Evolutionary conservation across 1,140 invertebrate genomes (phyloP), one percentile per base, ranked within the genome.

Genomic region (Leptoteleia sp.): DNA sequence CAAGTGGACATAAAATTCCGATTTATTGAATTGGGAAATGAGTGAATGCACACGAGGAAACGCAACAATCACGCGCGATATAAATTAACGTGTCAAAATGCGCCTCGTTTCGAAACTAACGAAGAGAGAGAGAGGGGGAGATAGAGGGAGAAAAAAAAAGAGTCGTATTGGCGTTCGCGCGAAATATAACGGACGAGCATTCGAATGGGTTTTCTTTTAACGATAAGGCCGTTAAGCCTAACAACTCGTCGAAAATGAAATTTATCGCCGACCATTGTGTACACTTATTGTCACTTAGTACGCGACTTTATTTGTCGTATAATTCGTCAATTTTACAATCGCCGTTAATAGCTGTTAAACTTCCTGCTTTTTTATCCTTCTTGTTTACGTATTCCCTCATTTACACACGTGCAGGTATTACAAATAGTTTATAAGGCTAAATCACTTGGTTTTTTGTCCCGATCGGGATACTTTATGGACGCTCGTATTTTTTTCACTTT

Each of bases 1-100:
- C 43, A 13, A 25, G 43, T 50, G 47, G 61, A 76, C 77, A 67
- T 65, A 48, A 78, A 50, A 75, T 68, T 55, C 79, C 68, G 79
- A 35, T 52, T 35, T 52, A 37, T 37, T 35, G 31, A 52, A 12
- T 52, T 37, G 31, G 31, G 8, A 52, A 52, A 35, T 37, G 48
- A 35, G 22, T 19, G 31, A 52, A 37, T n/a, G 8, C 3, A 5
- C 48, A 22, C 38, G 42, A 22, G 17, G 4, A 47, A 40, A 61
- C 38, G 13, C 57, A 7, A 47, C 31, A 15, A 59, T 59, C 57
- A 15, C 16, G 16, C 12, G 43, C 59, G 33, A 64, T 42, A 65
- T 65, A 65, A 65, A 65, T 65, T 65, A 42, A 42, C 33, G 19
- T 43, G 61, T 65, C 47, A 52, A 43, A n/a, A 11, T 35, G 45